Percentiles rank a stretch among this genome's conserved stretches.
Conservation (phyloP, 2,888 invertebrate species). For the Eueremaeus valkanovi region DNA sequence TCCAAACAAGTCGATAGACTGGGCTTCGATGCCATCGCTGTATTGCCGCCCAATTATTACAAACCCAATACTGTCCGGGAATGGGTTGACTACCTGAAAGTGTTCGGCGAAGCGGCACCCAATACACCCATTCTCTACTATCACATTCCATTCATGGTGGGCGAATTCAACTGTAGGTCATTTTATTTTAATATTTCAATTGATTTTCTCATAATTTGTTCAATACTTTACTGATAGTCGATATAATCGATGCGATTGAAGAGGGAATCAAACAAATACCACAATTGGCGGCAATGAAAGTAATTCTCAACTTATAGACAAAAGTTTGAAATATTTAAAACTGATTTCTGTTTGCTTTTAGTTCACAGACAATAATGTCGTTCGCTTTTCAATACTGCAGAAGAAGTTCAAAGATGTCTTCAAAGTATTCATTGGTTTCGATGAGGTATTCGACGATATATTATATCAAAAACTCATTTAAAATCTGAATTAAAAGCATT, state of each 20-base stretch:
- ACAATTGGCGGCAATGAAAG: slow-evolving; percentile 32
- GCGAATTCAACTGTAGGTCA: slow-evolving; percentile 63
- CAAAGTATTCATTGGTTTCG: slow-evolving; percentile 46
- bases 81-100: slow-evolving; percentile 63
- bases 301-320: no score
- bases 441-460: slow-evolving; percentile 44
- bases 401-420: slow-evolving; percentile 37
- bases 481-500: not conserved
- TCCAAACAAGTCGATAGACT: slow-evolving; percentile 64
- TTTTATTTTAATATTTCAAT: slow-evolving; percentile 51
- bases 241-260: slow-evolving; percentile 24
- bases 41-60: slow-evolving; percentile 71
- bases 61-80: slow-evolving; percentile 62
- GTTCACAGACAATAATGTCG: slow-evolving; percentile 26
- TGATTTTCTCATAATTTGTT: not conserved
- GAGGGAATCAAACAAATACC: slow-evolving; percentile 16
- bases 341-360: no score
- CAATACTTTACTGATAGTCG: no score
- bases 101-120: slow-evolving; percentile 67
- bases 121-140: slow-evolving; percentile 75
- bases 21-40: slow-evolving; percentile 65
- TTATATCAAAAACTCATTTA: no score
- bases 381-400: slow-evolving; percentile 17
- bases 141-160: slow-evolving; percentile 70
- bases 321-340: no score